Base-by-base conservation (phyloP, 2,888 invertebrate genomes). In the Drosophila tripunctata region DNA sequence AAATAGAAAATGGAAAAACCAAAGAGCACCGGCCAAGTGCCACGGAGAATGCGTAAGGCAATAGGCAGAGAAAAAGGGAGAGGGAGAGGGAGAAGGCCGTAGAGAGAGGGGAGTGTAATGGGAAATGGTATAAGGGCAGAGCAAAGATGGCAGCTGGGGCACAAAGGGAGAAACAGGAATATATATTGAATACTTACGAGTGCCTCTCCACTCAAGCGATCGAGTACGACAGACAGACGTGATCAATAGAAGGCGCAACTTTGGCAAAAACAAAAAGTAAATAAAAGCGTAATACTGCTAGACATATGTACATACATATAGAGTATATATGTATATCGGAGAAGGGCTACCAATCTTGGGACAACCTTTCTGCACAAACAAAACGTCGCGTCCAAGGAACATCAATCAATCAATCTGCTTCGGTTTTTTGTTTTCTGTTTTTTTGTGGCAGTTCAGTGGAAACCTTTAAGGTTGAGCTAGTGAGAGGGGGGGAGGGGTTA, bases 331-430 rank as follows among this genome's bases (percentile, higher is more conserved):
- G 10, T 24, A 43, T 24, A 7, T 10, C 24, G 1, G 15, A 52
- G 52, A 58, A 70, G 61, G 65, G 62, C 47, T 65, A 30, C 51
- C 44, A 56, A 61, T 36, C 61, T 33, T 45, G 43, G 5, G 47
- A 38, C 79, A 77, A 72, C 70, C 77, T 81, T 74, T 69, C 67
- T 67, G 80, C 67, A 51, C 72, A 73, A 77, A 78, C 75, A 78
- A 78, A 68, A 66, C 74, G 73, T 69, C 55, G 61, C 60, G 58
- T 58, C 56, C 66, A 45, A 58, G 74, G 66, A 67, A 80, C 83
- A 85, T 83, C 86, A 85, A 84, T 84, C 83, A 84, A 85, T 85
- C 84, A 85, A 78, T 75, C 73, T 77, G 57, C 21, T 47, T 44
- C 3, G 15, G 30, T 1, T 43, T 60, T 51, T 43, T 31, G 41